Base-by-base conservation (phyloP, 1,140 invertebrate genomes). In the Sinonovacula constricta region DNA sequence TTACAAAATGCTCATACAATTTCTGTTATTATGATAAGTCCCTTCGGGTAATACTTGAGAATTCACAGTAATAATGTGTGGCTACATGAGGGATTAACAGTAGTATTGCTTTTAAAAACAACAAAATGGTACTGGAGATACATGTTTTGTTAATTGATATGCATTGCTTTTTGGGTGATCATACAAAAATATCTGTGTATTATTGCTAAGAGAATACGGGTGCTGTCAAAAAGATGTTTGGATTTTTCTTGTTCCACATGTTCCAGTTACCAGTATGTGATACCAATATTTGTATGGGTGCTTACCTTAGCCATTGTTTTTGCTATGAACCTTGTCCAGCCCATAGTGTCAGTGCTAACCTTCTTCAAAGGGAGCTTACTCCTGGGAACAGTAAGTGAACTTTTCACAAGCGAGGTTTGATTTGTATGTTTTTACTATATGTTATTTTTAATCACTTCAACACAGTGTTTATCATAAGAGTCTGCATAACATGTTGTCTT, bases 351-450 rank as follows among this genome's bases (percentile, higher is more conserved):
- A 2, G 53, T 90, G 22, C 83, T 90, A 0, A 90, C 89, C 1
- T 88, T 90, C 72, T 75, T 87, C 66, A 90, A 90, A 72, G 89
- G 89, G 39, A 85, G 86, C 18, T 79, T 90, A 18, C 81, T 90
- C 30, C 66, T 89, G 24, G 89, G 80, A 62, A 90, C 89, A 54
- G 89, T 90, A 79, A 84, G 89, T 89, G 49, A 24, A 31, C 26
- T 12, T 56, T 71, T 72, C n/a, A n/a, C n/a, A n/a, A n/a, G n/a
- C n/a, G n/a, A n/a, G n/a, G n/a, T n/a, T n/a, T n/a, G n/a, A n/a
- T n/a, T n/a, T n/a, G n/a, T n/a, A n/a, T n/a, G n/a, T n/a, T n/a
- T n/a, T n/a, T n/a, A n/a, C n/a, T n/a, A n/a, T n/a, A n/a, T n/a
- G n/a, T n/a, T n/a, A n/a, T n/a, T n/a, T n/a, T n/a, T n/a, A n/a